These are phyloP conservation scores for Heliornis fulica DNA, from an alignment of 2,113 vertebrate species.

Conservation along the genomic window DNA sequence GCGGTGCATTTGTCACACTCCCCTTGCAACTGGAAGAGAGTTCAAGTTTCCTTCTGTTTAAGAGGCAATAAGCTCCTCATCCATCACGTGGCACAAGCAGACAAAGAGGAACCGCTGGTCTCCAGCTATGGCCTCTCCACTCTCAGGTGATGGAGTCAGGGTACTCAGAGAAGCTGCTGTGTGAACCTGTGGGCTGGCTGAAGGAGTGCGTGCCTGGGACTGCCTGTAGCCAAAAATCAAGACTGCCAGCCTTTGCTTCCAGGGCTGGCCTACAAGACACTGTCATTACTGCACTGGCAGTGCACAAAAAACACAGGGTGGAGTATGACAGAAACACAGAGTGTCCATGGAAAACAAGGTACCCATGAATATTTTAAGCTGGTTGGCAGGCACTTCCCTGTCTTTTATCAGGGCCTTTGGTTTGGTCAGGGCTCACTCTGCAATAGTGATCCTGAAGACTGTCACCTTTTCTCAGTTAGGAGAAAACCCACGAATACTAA, in stretches of 20 bases:
- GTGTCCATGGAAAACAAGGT: background rate
- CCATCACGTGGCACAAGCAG: background rate
- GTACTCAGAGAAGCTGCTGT: background rate
- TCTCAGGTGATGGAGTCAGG: background rate
- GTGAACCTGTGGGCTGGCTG: background rate
- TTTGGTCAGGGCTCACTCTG: background rate
- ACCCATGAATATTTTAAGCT: background rate
- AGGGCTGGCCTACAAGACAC: background rate
- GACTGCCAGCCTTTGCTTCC: background rate
- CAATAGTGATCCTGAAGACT: background rate
- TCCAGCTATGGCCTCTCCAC: background rate
- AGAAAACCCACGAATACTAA: background rate
- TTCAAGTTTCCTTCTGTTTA: background rate
- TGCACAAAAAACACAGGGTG: background rate
- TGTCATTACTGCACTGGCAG: background rate
- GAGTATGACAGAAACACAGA: background rate
- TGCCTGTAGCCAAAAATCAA: background rate
- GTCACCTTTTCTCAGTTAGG: background rate
- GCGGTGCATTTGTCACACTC: rapidly evolving
- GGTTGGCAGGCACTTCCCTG: background rate
- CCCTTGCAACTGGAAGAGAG: background rate
- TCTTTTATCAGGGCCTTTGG: background rate
- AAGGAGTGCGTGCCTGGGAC: background rate
- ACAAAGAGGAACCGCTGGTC: background rate
- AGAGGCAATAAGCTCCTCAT: background rate